Percentiles rank a stretch among this genome's conserved stretches.
Evolutionary conservation across 1,140 invertebrate species (phyloP).

Genomic region (Anastrepha obliqua): DNA sequence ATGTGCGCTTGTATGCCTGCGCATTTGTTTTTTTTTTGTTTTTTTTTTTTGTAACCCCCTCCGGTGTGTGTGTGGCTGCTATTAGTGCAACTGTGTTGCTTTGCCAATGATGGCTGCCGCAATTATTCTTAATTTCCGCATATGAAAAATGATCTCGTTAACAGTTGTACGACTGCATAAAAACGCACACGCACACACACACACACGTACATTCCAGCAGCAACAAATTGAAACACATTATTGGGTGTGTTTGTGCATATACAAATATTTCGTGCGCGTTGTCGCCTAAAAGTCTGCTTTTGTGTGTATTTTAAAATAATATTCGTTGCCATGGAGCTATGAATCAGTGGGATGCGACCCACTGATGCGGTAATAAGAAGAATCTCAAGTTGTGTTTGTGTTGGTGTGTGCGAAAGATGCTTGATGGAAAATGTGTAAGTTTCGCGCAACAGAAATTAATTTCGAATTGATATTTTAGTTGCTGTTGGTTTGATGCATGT

Average conservation of each 20-base stretch:
- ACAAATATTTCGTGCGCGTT: not conserved
- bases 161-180: constrained; percentile 29
- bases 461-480: constrained; percentile 42
- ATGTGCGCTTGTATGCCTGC: not conserved
- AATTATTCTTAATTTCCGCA: constrained; percentile 54
- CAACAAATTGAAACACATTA: not conserved
- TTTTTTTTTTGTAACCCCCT: no score
- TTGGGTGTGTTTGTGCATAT: not conserved
- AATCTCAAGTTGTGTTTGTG: not conserved
- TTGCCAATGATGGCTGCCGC: constrained; percentile 37
- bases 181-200: not conserved
- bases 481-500: not conserved
- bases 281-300: constrained; percentile 52
- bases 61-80: not conserved
- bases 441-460: constrained; percentile 31
- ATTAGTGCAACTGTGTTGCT: not conserved
- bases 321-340: not conserved
- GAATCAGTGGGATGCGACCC: no score
- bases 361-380: not conserved
- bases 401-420: not conserved
- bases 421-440: constrained; percentile 48
- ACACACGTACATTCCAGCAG: not conserved
- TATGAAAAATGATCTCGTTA: constrained; percentile 55
- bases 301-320: constrained; percentile 17
- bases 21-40: not conserved